These are phyloP conservation scores for Apodemia mormo DNA, from an alignment of 2,888 invertebrate genomes.

Conservation along the genomic window DNA sequence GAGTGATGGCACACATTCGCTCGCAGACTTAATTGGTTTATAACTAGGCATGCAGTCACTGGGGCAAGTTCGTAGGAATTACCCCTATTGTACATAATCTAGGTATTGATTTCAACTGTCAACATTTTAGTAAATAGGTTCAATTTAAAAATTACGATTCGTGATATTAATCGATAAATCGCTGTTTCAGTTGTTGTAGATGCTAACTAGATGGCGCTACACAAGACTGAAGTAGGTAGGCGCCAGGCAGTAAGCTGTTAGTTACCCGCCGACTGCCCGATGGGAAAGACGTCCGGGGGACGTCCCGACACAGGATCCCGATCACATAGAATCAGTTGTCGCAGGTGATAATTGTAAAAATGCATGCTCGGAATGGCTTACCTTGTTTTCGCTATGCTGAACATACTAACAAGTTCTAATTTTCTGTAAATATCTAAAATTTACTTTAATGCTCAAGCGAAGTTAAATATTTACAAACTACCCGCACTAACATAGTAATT, in stretches of 20 bases:
- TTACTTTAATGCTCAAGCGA: background rate
- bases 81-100: constrained; percentile 31
- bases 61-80: constrained; percentile 38
- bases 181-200: constrained; percentile 49
- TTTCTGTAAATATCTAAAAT: background rate
- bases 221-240: constrained; percentile 46
- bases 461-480: background rate
- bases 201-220: constrained; percentile 50
- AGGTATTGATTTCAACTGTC: constrained; percentile 28
- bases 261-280: constrained; percentile 58
- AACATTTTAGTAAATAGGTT: background rate
- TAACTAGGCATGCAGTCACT: constrained; percentile 31
- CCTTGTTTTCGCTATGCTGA: background rate
- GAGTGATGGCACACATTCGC: constrained; percentile 15
- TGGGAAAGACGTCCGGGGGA: constrained; percentile 78
- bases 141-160: constrained; percentile 12
- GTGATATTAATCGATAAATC: constrained; percentile 31
- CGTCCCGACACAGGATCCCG: constrained; percentile 67
- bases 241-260: constrained; percentile 43
- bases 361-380: constrained; percentile 24
- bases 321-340: constrained; percentile 62
- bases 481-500: background rate
- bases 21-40: constrained; percentile 36
- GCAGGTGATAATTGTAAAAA: constrained; percentile 52
- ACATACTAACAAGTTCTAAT: background rate